Base-by-base conservation (phyloP, 2,113 vertebrate genomes). In the Calonectris borealis region DNA sequence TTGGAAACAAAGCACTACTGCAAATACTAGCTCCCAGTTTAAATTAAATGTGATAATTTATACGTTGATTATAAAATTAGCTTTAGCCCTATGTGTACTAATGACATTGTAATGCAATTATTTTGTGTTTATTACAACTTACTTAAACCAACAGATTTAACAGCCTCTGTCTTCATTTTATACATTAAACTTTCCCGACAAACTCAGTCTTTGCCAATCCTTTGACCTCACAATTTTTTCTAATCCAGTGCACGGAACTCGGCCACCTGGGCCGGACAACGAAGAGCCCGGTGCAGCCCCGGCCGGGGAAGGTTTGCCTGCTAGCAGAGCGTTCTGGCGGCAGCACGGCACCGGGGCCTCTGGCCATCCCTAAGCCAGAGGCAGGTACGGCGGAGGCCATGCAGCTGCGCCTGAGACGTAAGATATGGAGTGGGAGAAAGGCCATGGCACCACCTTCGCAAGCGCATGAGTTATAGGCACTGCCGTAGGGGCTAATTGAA, bases 231-330 rank as follows among this genome's bases (percentile, higher is more conserved):
- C 9, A 0, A 0, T 1, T 46, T 20, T 5, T 32, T 9, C 29
- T 16, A 9, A 38, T 1, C 16, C 61, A 14, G 20, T 2, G 4
- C 31, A 2, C 0, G 6, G 22, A 32, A 13, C 25, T 12, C 2
- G 0, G 5, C 57, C 2, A 2, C 42, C 18, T 0, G 38, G 38
- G 38, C 62, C 55, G 6, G 31, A 1, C 1, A 0, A 7, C 14
- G 3, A 5, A 1, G 13, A 16, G 36, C 22, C 20, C 1, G 0
- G 0, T 2, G 1, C 16, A 24, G 32, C 3, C 27, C 42, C 0
- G 0, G 31, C 16, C 16, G 26, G 69, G 58, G 38, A 25, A 25
- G 71, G 44, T 9, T 42, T 40, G 6, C 29, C 31, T 5, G 49
- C 78, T 22, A 2, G 4, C 65, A n/a, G 38, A 7, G 36, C 64